These are phyloP conservation scores for Chloroclystis v-ata DNA, from an alignment of 2,888 invertebrate genomes.

Conservation along the genomic window DNA sequence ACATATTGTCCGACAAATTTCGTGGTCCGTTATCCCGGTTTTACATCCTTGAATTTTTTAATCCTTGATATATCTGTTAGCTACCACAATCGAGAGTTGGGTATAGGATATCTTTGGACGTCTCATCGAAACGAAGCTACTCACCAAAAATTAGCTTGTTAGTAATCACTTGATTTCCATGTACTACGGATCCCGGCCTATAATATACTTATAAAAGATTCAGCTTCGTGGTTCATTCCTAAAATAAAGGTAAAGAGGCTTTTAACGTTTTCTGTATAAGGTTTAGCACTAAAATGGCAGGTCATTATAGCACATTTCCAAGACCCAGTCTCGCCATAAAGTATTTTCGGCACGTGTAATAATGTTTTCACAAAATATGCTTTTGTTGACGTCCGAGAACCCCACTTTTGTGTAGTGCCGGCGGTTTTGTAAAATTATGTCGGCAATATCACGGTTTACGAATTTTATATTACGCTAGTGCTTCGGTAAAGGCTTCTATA, in stretches of 20 bases:
- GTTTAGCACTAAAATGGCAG: background rate
- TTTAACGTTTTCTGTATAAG: background rate
- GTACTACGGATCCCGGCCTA: too few species aligned
- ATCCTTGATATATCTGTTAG: too few species aligned
- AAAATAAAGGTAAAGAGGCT: background rate
- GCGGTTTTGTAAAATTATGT: slow-evolving; percentile 11
- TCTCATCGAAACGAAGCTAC: too few species aligned
- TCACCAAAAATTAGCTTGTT: too few species aligned
- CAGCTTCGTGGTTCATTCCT: too few species aligned
- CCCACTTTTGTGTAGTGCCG: background rate
- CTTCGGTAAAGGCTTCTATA: slow-evolving; percentile 1
- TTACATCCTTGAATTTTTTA: too few species aligned
- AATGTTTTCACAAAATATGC: slow-evolving; percentile 19
- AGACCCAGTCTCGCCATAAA: slow-evolving; percentile 9
- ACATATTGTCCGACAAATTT: too few species aligned
- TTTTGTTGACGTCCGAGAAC: slow-evolving; percentile 9
- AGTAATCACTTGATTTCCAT: too few species aligned
- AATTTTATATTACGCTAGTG: slow-evolving; percentile 10
- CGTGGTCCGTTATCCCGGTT: too few species aligned
- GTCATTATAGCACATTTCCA: slow-evolving; percentile 3
- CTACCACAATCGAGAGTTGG: too few species aligned
- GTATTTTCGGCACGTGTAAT: slow-evolving; percentile 18
- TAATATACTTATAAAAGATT: too few species aligned
- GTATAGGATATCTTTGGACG: too few species aligned
- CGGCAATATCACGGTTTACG: slow-evolving; percentile 3